These are phyloP conservation scores for Sardina pilchardus DNA, from an alignment of 2,113 vertebrate species.

Conservation along the genomic window DNA sequence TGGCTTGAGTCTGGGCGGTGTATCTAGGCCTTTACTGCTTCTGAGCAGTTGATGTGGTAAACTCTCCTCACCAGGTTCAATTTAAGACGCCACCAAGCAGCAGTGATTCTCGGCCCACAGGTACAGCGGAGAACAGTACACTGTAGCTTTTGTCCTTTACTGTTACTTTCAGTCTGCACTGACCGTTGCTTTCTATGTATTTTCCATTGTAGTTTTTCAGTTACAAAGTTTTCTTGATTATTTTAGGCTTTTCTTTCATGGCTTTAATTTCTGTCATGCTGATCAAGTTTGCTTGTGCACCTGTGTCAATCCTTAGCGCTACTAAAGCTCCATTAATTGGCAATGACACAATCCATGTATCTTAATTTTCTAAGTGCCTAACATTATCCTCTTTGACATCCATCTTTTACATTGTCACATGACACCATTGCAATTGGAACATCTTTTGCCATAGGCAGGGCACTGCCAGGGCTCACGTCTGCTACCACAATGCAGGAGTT, in stretches of 20 bases:
- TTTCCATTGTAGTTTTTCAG: neutral
- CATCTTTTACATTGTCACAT: too few species aligned
- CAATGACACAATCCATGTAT: neutral
- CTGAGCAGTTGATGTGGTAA: slow-evolving; percentile 22
- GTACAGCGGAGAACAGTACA: slow-evolving; percentile 22
- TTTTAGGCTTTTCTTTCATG: neutral
- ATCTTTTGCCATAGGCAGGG: too few species aligned
- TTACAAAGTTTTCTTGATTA: neutral
- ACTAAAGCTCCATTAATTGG: slow-evolving; percentile 3
- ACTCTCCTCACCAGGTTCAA: slow-evolving; percentile 31
- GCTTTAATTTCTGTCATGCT: neutral
- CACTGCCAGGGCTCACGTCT: too few species aligned
- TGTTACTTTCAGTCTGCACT: slow-evolving; percentile 23
- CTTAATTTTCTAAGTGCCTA: too few species aligned
- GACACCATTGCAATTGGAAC: too few species aligned
- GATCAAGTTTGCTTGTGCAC: slow-evolving; percentile 5
- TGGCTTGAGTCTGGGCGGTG: too few species aligned
- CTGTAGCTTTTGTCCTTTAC: slow-evolving; percentile 15
- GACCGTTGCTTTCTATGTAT: neutral
- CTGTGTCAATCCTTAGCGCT: neutral
- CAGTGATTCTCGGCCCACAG: slow-evolving; percentile 25
- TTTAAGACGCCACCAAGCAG: slow-evolving; percentile 24
- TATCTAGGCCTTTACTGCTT: too few species aligned
- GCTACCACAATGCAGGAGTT: too few species aligned
- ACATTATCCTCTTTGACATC: too few species aligned